Evolutionary conservation across 2,797 vertebrate genomes (phyloP).

Genomic region (Neomorphus geoffroyi): DNA sequence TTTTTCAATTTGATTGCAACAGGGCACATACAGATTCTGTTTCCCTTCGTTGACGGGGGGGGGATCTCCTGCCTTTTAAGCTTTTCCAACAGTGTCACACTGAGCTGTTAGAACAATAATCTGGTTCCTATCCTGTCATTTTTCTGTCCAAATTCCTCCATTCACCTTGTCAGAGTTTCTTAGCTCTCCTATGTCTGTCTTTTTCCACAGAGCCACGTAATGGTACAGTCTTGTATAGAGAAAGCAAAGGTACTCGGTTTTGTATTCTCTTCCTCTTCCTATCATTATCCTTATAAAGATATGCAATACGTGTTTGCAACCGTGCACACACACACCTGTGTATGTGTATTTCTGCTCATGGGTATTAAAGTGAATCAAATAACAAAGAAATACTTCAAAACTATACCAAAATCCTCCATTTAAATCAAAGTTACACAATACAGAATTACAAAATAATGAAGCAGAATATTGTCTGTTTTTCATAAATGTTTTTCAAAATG

Average conservation of each 20-base stretch:
- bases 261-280: background rate
- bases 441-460: background rate
- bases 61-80: background rate
- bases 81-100: background rate
- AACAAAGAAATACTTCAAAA: background rate
- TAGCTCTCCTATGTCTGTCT: background rate
- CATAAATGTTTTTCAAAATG: background rate
- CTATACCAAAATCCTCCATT: background rate
- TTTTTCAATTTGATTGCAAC: background rate
- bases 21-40: background rate
- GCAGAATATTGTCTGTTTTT: background rate
- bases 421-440: background rate
- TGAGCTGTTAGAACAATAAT: background rate
- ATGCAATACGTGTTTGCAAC: accelerated
- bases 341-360: background rate
- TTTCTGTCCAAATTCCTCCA: background rate
- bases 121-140: background rate
- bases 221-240: background rate
- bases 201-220: background rate
- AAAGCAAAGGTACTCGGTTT: background rate
- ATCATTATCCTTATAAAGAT: background rate
- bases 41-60: background rate
- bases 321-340: accelerated
- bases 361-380: background rate
- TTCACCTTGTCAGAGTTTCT: background rate